phyloP scores from a whole-genome alignment of 2,113 vertebrate species.

The Triplophysa rosa region DNA sequence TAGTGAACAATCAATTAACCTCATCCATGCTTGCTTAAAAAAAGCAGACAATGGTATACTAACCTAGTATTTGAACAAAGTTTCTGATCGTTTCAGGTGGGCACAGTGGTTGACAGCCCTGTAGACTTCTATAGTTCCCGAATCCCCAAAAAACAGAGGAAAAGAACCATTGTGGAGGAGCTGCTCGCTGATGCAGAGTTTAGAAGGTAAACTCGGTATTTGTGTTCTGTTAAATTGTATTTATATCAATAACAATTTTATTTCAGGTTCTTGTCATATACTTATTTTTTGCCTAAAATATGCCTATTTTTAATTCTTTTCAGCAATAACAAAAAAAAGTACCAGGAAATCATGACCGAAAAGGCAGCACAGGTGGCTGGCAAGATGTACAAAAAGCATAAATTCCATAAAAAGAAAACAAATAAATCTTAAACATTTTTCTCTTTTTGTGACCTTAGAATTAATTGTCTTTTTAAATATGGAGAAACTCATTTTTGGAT shows the following conservation, averaged over 20 bases:
- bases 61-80: not conserved
- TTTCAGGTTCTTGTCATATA: not conserved
- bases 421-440: not conserved
- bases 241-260: not conserved
- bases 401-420: slow-evolving; percentile 77
- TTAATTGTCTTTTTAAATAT: not conserved
- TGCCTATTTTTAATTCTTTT: slow-evolving; percentile 39
- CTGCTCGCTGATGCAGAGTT: slow-evolving; percentile 91
- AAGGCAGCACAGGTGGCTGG: slow-evolving; percentile 84
- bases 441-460: not conserved
- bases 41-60: slow-evolving; percentile 2
- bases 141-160: slow-evolving; percentile 92
- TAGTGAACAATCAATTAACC: not conserved
- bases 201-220: slow-evolving; percentile 74
- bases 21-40: not conserved
- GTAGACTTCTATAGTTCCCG: slow-evolving; percentile 93
- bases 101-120: slow-evolving; percentile 88
- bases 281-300: not conserved
- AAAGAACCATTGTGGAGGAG: slow-evolving; percentile 96
- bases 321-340: slow-evolving; percentile 93
- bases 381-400: slow-evolving; percentile 85
- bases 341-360: slow-evolving; percentile 85
- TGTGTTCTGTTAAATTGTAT: not conserved
- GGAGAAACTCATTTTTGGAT: not conserved
- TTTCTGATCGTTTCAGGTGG: slow-evolving; percentile 73